Base-by-base conservation (phyloP, 2,797 vertebrate genomes). In the Chaetophractus vellerosus region DNA sequence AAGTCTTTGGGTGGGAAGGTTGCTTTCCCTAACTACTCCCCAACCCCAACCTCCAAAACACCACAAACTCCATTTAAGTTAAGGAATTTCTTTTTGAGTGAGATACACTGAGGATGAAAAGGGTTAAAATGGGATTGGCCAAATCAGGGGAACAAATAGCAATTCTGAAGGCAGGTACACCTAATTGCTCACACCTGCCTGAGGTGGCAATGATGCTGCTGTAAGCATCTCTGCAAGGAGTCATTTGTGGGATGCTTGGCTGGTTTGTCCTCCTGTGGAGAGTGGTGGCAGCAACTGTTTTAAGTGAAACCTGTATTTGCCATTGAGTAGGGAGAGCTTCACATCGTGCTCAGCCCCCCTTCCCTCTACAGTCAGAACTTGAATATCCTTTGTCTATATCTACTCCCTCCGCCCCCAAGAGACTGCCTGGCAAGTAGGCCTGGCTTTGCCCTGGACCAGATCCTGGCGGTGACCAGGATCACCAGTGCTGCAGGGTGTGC, bases 111-210 rank as follows among this genome's bases (percentile, higher is more conserved):
- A 38, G 81, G 48, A 23, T 19, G 66, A 41, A 41, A 74, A 84
- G 48, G 66, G 57, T 78, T 90, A 78, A 52, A 28, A n/a, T 2
- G 55, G 41, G 61, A 33, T 52, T 72, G 69, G 61, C 48, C 33
- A n/a, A 15, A 23, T 69, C 28, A 23, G 36, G 71, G 33, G 69
- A 55, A 48, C 24, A 19, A 24, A 33, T 38, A 4, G 8, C 52
- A 16, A 0, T 57, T 71, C 74, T 45, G 50, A 82, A 79, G 61
- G 71, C 74, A 63, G 91, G 89, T n/a, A 10, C 61, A 9, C 57
- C 36, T 74, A 38, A 48, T 38, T n/a, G 89, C 76, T 45, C 93
- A 48, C 86, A 92, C 91, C 87, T 93, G 88, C 50, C 16, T 8
- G 72, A 28, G 9, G 52, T 23, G 76, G 78, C 59, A 3, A 0